phyloP scores from a whole-genome alignment of 2,888 invertebrate species.

The Lymantria monacha region DNA sequence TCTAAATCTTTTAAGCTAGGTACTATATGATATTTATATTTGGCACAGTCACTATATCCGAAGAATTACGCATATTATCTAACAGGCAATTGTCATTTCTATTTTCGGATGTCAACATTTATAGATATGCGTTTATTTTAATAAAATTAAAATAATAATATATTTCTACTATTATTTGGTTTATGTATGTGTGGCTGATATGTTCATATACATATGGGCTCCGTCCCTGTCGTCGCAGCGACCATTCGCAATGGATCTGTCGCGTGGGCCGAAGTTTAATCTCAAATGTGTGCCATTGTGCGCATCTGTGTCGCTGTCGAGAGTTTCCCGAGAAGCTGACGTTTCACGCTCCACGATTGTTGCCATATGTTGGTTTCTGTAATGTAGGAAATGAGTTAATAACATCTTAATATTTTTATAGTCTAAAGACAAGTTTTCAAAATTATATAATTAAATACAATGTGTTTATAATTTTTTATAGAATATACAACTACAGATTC shows the following conservation, averaged over 20 bases:
- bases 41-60: constrained; percentile 23
- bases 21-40: constrained; percentile 17
- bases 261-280: constrained; percentile 59
- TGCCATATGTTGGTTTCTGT: constrained; percentile 71
- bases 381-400: constrained; percentile 10
- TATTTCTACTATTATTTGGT: not conserved
- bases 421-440: too few relatives aligned
- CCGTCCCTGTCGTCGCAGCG: constrained; percentile 61
- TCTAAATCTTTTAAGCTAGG: not conserved
- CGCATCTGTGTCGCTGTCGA: constrained; percentile 55
- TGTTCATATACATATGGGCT: constrained; percentile 77
- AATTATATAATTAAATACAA: too few relatives aligned
- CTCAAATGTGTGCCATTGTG: constrained; percentile 60
- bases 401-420: not conserved
- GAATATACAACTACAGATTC: too few relatives aligned
- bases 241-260: constrained; percentile 34
- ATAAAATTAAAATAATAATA: too few relatives aligned
- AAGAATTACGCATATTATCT: constrained; percentile 18
- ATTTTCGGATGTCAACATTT: constrained; percentile 24
- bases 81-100: constrained; percentile 17
- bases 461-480: too few relatives aligned
- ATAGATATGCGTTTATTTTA: not conserved
- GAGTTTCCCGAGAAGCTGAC: constrained; percentile 62
- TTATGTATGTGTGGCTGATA: constrained; percentile 71
- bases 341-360: constrained; percentile 73